A percentile compares a stretch with the other conserved stretches of the same genome.
phyloP scores from a whole-genome alignment of 2,113 vertebrate genomes.

The Antechinus stuartii region DNA sequence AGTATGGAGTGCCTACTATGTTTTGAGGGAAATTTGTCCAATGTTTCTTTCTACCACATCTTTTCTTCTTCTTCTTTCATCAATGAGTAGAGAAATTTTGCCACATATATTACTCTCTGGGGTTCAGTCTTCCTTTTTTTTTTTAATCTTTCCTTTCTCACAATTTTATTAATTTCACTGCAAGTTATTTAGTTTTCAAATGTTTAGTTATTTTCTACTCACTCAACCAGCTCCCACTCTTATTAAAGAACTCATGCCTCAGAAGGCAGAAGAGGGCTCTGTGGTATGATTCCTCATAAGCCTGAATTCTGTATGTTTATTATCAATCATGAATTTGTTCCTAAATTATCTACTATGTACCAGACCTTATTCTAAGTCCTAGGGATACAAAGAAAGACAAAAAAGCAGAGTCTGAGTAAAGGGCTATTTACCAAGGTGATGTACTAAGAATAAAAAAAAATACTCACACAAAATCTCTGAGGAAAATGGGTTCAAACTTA shows the following conservation, averaged over 20 bases:
- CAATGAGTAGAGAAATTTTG: not conserved
- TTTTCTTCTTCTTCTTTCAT: not conserved
- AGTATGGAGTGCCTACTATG: not conserved
- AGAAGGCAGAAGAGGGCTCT: not conserved
- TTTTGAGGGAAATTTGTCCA: not conserved
- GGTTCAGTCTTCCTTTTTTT: not conserved
- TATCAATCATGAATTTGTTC: not conserved
- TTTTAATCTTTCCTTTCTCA: not conserved
- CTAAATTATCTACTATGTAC: not conserved
- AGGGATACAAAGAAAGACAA: not conserved
- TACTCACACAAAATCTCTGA: not conserved
- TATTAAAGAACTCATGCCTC: not conserved
- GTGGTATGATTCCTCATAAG: not conserved
- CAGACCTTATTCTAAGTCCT: not conserved
- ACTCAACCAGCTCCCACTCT: not conserved
- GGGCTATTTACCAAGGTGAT: not conserved
- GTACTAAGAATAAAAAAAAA: not conserved
- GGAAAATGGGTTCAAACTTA: not conserved
- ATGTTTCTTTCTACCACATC: not conserved
- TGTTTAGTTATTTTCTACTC: not conserved
- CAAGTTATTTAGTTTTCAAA: not conserved
- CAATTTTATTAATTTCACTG: not conserved
- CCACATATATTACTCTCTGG: not conserved
- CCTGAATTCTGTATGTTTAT: not conserved
- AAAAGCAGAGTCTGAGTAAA: not conserved